Percentiles rank a stretch among this genome's conserved stretches.
These are phyloP conservation scores for Camelus bactrianus DNA, from an alignment of 2,113 vertebrate genomes.

Conservation along the genomic window DNA sequence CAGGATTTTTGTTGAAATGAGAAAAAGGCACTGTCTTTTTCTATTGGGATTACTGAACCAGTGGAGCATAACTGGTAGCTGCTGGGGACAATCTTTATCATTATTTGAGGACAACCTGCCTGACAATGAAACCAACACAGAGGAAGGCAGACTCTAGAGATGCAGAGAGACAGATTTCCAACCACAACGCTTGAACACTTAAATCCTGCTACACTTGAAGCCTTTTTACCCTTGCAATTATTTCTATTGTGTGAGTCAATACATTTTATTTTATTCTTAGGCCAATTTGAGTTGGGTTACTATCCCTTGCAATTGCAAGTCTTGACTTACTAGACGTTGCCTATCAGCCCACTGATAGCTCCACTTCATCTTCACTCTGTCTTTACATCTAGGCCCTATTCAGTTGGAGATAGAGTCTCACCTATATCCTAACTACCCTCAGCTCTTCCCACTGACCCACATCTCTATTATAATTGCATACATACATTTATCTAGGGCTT, in stretches of 20 bases:
- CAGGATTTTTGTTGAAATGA: constrained; percentile 15
- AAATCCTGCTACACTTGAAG: not conserved
- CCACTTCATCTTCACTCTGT: not conserved
- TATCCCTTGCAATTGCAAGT: constrained; percentile 24
- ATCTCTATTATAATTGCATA: not conserved
- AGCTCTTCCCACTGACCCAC: not conserved
- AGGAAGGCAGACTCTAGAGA: not conserved
- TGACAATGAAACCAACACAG: constrained; percentile 31
- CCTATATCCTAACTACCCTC: not conserved
- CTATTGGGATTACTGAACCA: not conserved
- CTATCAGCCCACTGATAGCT: not conserved
- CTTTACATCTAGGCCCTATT: not conserved
- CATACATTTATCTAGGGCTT: not conserved
- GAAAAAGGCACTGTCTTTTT: not conserved
- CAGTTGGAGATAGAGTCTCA: not conserved
- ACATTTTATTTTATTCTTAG: constrained; percentile 20
- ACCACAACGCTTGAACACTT: not conserved
- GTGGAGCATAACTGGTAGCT: not conserved
- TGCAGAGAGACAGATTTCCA: not conserved
- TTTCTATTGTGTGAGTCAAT: not conserved
- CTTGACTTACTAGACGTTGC: not conserved
- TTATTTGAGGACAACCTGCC: not conserved
- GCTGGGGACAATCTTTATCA: not conserved
- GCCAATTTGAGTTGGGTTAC: not conserved
- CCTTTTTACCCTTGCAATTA: constrained; percentile 47